These are phyloP conservation scores for Parazoanthus darwini DNA, from an alignment of 92 coral and sea anemone genomes.

Conservation along the genomic window DNA sequence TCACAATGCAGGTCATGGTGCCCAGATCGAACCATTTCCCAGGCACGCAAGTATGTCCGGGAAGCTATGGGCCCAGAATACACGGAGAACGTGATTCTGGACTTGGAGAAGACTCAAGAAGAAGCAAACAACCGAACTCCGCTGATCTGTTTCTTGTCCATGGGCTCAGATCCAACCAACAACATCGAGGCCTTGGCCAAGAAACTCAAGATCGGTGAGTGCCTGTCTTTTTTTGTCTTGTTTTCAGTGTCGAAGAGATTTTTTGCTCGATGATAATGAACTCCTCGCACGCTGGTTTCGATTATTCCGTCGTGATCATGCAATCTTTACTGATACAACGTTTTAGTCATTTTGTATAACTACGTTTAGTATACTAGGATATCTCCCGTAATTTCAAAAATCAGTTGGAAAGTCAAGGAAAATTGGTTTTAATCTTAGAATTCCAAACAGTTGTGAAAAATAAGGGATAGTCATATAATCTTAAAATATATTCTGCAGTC, in stretches of 20 bases:
- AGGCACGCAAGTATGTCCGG: slow-evolving; percentile 96
- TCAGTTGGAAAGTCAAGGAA: too few species aligned
- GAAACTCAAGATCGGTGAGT: slow-evolving; percentile 90
- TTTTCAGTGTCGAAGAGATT: not conserved
- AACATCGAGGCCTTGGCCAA: slow-evolving; percentile 89
- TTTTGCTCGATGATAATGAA: not conserved
- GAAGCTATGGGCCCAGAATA: slow-evolving; percentile 89
- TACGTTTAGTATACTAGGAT: too few species aligned
- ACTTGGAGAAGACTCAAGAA: slow-evolving; percentile 96
- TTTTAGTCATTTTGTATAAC: too few species aligned
- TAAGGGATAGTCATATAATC: too few species aligned
- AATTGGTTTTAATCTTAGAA: too few species aligned
- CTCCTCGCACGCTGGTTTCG: too few species aligned
- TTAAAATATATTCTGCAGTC: too few species aligned
- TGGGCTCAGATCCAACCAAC: slow-evolving; percentile 99
- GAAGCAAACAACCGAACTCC: slow-evolving; percentile 93
- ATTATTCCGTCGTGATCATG: too few species aligned
- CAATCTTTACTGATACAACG: too few species aligned
- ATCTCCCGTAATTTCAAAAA: too few species aligned
- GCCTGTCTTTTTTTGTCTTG: not conserved
- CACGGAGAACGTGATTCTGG: slow-evolving; percentile 94
- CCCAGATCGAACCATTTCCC: slow-evolving; percentile 97
- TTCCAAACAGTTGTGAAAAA: too few species aligned
- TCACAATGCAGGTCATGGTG: slow-evolving; percentile 82
- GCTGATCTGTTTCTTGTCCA: slow-evolving; percentile 91